These are phyloP conservation scores for Oncorhynchus keta DNA, from an alignment of 2,113 vertebrate species.

Conservation along the genomic window DNA sequence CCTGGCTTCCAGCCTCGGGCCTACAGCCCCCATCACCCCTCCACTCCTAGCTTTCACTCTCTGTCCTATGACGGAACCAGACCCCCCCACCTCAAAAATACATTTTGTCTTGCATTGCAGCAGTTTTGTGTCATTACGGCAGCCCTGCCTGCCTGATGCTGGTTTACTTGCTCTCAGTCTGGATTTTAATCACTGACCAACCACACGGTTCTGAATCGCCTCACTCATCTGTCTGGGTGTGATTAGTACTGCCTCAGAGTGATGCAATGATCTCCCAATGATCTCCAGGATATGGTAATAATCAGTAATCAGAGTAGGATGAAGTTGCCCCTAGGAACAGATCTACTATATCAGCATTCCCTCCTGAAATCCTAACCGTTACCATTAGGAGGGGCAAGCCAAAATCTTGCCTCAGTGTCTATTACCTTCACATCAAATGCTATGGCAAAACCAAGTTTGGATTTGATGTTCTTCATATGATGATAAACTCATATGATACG, in stretches of 20 bases:
- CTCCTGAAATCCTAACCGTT: too few species aligned
- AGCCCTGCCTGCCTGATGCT: slow-evolving; percentile 37
- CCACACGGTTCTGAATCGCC: slow-evolving; percentile 28
- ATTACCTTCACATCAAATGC: too few species aligned
- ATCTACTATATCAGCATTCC: too few species aligned
- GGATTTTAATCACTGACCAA: slow-evolving; percentile 43
- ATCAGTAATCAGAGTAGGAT: neutral
- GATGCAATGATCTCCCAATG: slow-evolving; percentile 48
- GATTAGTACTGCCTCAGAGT: slow-evolving; percentile 56
- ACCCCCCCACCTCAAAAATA: slow-evolving; percentile 57
- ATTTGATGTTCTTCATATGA: too few species aligned
- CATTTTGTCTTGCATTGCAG: slow-evolving; percentile 71
- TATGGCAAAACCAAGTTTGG: too few species aligned
- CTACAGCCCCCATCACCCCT: neutral
- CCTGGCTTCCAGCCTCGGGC: neutral
- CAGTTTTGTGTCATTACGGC: slow-evolving; percentile 65
- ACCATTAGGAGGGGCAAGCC: too few species aligned
- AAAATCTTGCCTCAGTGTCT: too few species aligned
- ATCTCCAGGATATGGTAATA: slow-evolving; percentile 44
- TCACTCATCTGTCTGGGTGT: slow-evolving; percentile 40
- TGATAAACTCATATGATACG: too few species aligned
- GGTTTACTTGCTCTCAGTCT: slow-evolving; percentile 40
- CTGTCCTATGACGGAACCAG: neutral
- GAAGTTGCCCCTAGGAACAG: too few species aligned
- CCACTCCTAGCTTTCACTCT: neutral